Base-by-base conservation (phyloP, 2,113 vertebrate genomes). In the Rhineura floridana region DNA sequence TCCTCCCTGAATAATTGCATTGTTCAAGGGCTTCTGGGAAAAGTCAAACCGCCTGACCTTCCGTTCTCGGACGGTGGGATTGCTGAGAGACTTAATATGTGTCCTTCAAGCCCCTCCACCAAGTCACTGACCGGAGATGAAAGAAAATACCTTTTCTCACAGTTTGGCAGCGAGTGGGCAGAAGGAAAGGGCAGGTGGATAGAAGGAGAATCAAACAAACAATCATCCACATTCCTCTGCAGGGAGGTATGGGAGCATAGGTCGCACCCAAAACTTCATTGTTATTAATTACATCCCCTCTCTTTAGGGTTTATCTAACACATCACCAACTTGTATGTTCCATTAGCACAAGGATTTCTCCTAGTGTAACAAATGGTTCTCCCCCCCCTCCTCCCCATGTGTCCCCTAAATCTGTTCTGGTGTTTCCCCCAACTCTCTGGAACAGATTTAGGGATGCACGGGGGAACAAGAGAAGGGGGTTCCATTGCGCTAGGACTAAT, bases 1-100 rank as follows among this genome's bases (percentile, higher is more conserved):
- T 97, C 96, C 96, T 97, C 96, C 96, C 96, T 98, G 97, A 97
- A 97, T 98, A 97, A 97, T 97, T 97, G 96, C 97, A 96, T 96
- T 97, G 97, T 97, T 96, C 92, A 33, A 96, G 97, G 97, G 96
- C 97, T 97, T 98, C 96, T 97, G 97, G 97, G 97, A 97, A 97
- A 96, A 97, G 97, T 97, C 97, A 97, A 83, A 95, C 95, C 91
- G 93, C 95, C 96, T 97, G 96, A 97, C 97, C 97, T 97, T 96
- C 96, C 94, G 93, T 96, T 96, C 96, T 96, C 95, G 91, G 95
- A 95, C 94, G 94, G 95, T 94, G 95, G 94, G 89, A 93, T 93
- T 83, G 94, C 93, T 94, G 95, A 84, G 94, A 96, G 95, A 94
- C 95, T 96, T 95, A 95, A 96, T 95, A 92, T 95, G 95, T 90